phyloP scores from a whole-genome alignment of 2,797 vertebrate species.

The Arremon aurantiirostris region DNA sequence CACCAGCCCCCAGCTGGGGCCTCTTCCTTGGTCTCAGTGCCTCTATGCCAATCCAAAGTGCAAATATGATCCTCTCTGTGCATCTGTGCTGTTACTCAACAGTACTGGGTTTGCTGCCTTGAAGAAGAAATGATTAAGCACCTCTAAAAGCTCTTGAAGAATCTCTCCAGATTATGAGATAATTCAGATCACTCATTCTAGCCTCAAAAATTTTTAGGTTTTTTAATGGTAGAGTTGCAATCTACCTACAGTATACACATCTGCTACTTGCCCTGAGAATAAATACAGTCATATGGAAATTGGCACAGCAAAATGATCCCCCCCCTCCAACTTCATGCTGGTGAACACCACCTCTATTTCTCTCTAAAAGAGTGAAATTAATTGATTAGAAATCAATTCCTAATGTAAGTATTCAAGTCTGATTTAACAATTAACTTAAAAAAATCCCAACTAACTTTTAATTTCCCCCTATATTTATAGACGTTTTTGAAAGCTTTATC shows the following conservation, averaged over 20 bases:
- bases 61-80: not conserved
- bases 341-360: not conserved
- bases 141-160: not conserved
- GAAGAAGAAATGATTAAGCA: not conserved
- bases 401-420: not conserved
- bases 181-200: not conserved
- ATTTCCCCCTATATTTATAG: not conserved
- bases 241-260: not conserved
- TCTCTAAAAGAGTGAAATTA: not conserved
- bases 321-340: not conserved
- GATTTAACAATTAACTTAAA: not conserved
- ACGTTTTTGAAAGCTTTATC: not conserved
- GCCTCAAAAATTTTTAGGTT: fast-evolving
- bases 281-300: not conserved
- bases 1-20: not conserved
- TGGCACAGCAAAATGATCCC: not conserved
- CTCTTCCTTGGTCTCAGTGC: not conserved
- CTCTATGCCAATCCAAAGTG: not conserved
- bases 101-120: not conserved
- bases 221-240: not conserved
- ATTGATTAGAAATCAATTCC: not conserved
- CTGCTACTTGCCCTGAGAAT: not conserved
- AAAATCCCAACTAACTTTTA: fast-evolving
- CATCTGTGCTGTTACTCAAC: not conserved
- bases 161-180: not conserved